Percentiles rank a stretch among this genome's conserved stretches.
Conservation (phyloP, 2,888 invertebrate species). For the Drosophila aldrichi region DNA sequence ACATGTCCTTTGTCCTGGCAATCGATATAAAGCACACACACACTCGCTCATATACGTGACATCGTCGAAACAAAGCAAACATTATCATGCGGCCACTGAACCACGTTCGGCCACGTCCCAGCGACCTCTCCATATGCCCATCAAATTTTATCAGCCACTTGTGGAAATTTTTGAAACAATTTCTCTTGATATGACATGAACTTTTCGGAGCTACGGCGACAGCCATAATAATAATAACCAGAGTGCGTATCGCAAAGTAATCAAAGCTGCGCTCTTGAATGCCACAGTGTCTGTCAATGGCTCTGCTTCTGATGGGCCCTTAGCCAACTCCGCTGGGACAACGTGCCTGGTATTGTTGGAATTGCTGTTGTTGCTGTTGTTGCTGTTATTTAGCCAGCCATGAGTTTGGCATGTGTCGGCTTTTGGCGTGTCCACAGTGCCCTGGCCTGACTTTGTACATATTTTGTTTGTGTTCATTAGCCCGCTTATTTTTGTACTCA, state of each 20-base stretch:
- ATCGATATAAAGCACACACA: slow-evolving; percentile 63
- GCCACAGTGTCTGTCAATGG: slow-evolving; percentile 30
- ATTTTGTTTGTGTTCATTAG: slow-evolving; percentile 69
- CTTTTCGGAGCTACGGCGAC: slow-evolving; percentile 15
- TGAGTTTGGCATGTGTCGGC: slow-evolving; percentile 56
- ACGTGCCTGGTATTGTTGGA: slow-evolving; percentile 12
- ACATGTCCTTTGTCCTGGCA: slow-evolving; percentile 35
- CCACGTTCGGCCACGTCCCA: slow-evolving; percentile 18
- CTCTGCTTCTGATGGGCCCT: background rate
- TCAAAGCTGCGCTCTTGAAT: slow-evolving; percentile 50
- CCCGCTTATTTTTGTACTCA: slow-evolving; percentile 41
- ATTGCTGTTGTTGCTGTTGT: slow-evolving; percentile 2
- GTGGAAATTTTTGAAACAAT: slow-evolving; percentile 72
- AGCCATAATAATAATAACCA: slow-evolving; percentile 45
- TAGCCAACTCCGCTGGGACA: slow-evolving; percentile 20
- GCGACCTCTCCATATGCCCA: slow-evolving; percentile 49
- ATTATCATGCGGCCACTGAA: slow-evolving; percentile 38
- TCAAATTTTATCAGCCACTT: slow-evolving; percentile 78
- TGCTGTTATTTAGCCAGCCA: slow-evolving; percentile 24
- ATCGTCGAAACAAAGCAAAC: slow-evolving; percentile 42
- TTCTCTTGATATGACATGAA: slow-evolving; percentile 49
- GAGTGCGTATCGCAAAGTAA: slow-evolving; percentile 62
- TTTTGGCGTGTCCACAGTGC: slow-evolving; percentile 62
- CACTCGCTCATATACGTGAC: background rate
- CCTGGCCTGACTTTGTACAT: slow-evolving; percentile 54